Percentiles rank a stretch among this genome's conserved stretches.
phyloP scores from a whole-genome alignment of 2,888 invertebrate genomes.

The Dascillus cervinus region DNA sequence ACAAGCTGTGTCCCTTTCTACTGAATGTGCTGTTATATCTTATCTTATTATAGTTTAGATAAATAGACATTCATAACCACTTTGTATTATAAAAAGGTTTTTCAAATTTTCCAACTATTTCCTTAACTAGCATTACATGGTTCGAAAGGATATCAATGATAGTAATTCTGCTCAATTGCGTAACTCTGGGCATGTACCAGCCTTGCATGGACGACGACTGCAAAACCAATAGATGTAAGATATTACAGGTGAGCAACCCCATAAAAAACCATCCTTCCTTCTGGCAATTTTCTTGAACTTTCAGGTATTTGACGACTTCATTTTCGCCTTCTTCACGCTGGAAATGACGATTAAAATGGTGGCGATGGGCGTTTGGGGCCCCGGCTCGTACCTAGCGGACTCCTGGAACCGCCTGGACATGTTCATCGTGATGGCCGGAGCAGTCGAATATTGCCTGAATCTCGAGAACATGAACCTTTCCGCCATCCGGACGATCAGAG shows the following conservation, averaged over 20 bases:
- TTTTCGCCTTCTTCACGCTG: constrained; percentile 95
- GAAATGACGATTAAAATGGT: constrained; percentile 99
- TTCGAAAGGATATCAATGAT: constrained; percentile 98
- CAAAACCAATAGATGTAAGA: constrained; percentile 79
- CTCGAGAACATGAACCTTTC: constrained; percentile 97
- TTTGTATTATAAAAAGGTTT: background rate
- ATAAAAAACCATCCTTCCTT: background rate
- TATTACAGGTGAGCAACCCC: constrained; percentile 67
- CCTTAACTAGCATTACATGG: constrained; percentile 72
- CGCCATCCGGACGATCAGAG: constrained; percentile 96
- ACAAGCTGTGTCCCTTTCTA: too few species aligned
- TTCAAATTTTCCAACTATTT: constrained; percentile 29
- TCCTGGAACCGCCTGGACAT: constrained; percentile 98
- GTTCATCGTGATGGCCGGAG: constrained; percentile 95
- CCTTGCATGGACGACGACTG: constrained; percentile 96
- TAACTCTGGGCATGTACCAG: constrained; percentile 99
- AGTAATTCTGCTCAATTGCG: constrained; percentile 95
- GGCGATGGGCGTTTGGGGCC: constrained; percentile 94
- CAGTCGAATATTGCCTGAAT: constrained; percentile 84
- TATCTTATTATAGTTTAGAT: too few species aligned
- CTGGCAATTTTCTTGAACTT: constrained; percentile 20
- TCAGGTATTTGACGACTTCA: constrained; percentile 95
- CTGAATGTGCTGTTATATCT: too few species aligned
- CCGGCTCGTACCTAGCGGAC: constrained; percentile 92
- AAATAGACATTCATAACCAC: background rate